Conservation (phyloP, 1,140 invertebrate genomes). For the Eueides isabella region DNA sequence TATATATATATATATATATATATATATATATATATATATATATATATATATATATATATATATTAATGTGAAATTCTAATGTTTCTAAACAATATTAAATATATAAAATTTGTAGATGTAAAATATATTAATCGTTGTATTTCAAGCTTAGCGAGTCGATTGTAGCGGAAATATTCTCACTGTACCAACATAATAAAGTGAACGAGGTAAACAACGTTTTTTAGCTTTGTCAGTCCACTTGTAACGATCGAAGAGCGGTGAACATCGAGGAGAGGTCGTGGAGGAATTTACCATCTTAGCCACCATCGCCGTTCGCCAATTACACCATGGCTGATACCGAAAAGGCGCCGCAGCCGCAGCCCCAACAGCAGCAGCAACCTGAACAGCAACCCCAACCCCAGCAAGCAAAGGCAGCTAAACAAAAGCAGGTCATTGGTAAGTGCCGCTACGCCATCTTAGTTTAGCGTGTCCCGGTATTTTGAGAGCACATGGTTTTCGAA, state of each 20-base stretch:
- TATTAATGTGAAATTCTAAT: too few species aligned
- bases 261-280: conserved; percentile 82
- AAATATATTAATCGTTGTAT: neutral
- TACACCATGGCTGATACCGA: conserved; percentile 83
- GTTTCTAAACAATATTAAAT: too few species aligned
- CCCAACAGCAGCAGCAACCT: conserved; percentile 69
- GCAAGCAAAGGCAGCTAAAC: conserved; percentile 75
- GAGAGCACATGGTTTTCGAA: conserved; percentile 71
- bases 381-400: conserved; percentile 68
- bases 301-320: conserved; percentile 82
- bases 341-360: conserved; percentile 80
- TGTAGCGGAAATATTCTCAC: conserved; percentile 32
- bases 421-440: conserved; percentile 82
- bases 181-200: conserved; percentile 33
- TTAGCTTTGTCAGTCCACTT: conserved; percentile 50
- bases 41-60: too few species aligned
- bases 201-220: conserved; percentile 29
- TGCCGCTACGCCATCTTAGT: conserved; percentile 76
- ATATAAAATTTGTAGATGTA: neutral
- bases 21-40: too few species aligned
- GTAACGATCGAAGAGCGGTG: conserved; percentile 70
- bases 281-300: conserved; percentile 82
- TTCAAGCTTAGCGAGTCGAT: neutral
- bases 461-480: conserved; percentile 66
- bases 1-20: too few species aligned